Base-by-base conservation (phyloP, 2,113 vertebrate genomes). In the Nymphicus hollandicus region DNA sequence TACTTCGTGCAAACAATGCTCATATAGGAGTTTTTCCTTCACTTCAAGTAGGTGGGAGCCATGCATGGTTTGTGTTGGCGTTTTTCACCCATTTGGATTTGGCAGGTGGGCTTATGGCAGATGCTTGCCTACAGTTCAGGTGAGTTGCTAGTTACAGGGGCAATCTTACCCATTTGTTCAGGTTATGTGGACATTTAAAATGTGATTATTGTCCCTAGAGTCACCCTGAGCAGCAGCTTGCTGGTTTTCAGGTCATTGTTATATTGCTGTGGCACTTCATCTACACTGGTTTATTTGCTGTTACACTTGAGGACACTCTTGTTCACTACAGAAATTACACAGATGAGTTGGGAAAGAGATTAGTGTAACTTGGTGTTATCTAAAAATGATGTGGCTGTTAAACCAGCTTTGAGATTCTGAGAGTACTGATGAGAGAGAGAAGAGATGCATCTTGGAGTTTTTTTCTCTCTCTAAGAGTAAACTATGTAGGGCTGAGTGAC, bases 241-340 rank as follows among this genome's bases (percentile, higher is more conserved):
- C 88, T 89, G 82, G 27, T 89, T 82, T 91, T 89, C 84, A 96
- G 92, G 94, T 89, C 33, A 14, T 72, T 93, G 68, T 88, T 95
- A 49, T 90, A 27, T 63, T 92, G 85, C 74, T 43, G 17, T 88
- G 68, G 87, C 63, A 86, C 79, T 93, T 95, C 64, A 91, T 86
- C 92, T 96, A 72, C 81, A 80, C 69, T 55, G 78, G 84, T 93
- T 97, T 96, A 92, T 95, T 97, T 93, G 89, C 78, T 78, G 74
- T 88, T 96, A 70, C 66, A 95, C 89, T 96, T 81, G 80, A 94
- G 74, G 86, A 94, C 78, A 27, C 71, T 85, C 77, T 63, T 77
- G 81, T 90, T 96, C 88, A 46, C 91, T 88, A 52, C 81, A 90
- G 68, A 90, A 94, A 96, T 35, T 37, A 78, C 82, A 86, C 55